Evolutionary conservation across 2,888 invertebrate genomes (phyloP).

Genomic region (Philhelius pedissequus): DNA sequence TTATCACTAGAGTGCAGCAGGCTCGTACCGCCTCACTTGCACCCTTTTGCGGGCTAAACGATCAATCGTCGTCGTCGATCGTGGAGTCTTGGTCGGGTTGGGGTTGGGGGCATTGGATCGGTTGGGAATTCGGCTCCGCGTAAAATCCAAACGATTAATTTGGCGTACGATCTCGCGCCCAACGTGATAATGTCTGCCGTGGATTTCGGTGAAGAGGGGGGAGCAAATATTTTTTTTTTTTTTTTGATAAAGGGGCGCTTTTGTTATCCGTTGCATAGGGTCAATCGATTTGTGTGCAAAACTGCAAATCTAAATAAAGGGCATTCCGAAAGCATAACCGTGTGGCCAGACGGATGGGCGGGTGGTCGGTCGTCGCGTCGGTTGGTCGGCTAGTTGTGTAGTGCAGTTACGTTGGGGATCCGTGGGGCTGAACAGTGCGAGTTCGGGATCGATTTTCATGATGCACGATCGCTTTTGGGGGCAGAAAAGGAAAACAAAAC

Average conservation of each 20-base stretch:
- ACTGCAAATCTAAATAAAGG: constrained; percentile 67
- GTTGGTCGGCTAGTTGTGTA: not conserved
- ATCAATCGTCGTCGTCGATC: constrained; percentile 47
- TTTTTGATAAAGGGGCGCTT: not conserved
- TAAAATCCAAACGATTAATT: constrained; percentile 64
- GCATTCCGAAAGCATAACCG: constrained; percentile 57
- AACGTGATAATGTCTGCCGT: constrained; percentile 59
- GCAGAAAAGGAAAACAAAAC: constrained; percentile 55
- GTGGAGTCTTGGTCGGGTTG: not conserved
- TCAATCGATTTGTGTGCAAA: constrained; percentile 68
- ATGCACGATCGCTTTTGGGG: constrained; percentile 67
- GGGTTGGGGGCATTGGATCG: not conserved
- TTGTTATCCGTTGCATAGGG: constrained; percentile 49
- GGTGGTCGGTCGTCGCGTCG: not conserved
- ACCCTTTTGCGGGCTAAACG: constrained; percentile 59
- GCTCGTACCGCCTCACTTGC: constrained; percentile 60
- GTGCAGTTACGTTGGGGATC: not conserved
- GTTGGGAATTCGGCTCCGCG: not conserved
- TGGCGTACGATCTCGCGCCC: constrained; percentile 66
- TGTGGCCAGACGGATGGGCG: not conserved
- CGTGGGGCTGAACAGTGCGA: constrained; percentile 22
- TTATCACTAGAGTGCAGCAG: constrained; percentile 56
- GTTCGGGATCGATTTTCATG: constrained; percentile 63
- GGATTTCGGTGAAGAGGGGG: not conserved
- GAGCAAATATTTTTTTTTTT: not conserved